These are phyloP conservation scores for Zaprionus camerounensis DNA, from an alignment of 1,140 invertebrate species.

Conservation along the genomic window DNA sequence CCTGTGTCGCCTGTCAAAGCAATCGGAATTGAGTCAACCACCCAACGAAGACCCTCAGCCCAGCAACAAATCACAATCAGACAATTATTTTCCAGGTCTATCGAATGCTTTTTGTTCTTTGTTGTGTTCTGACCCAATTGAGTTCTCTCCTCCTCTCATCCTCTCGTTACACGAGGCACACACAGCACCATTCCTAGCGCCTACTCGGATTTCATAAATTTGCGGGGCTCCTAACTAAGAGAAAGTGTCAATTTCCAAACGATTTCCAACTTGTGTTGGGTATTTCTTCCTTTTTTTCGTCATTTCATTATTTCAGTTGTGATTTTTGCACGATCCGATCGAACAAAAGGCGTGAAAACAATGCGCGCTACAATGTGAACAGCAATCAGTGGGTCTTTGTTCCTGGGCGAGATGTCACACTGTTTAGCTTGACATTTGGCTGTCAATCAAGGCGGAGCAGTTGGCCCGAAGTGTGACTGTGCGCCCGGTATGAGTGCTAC, in stretches of 20 bases:
- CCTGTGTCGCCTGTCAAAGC: slow-evolving; percentile 74
- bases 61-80: slow-evolving; percentile 55
- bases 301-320: slow-evolving; percentile 13
- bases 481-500: slow-evolving; percentile 64
- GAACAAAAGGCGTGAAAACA: slow-evolving; percentile 75
- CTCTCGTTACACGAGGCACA: slow-evolving; percentile 10
- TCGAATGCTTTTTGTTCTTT: slow-evolving; percentile 23
- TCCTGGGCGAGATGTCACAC: slow-evolving; percentile 64
- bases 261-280: slow-evolving; percentile 68
- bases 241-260: slow-evolving; percentile 78
- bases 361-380: slow-evolving; percentile 71
- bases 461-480: slow-evolving; percentile 62
- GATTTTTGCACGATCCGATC: slow-evolving; percentile 14
- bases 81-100: slow-evolving; percentile 51
- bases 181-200: slow-evolving; percentile 17
- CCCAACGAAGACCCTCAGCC: slow-evolving; percentile 19
- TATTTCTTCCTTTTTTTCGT: slow-evolving; percentile 45
- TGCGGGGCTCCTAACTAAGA: slow-evolving; percentile 23
- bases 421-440: slow-evolving; percentile 81
- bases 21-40: slow-evolving; percentile 36
- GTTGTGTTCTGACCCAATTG: slow-evolving; percentile 39
- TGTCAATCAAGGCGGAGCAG: slow-evolving; percentile 63
- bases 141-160: slow-evolving; percentile 4
- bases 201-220: slow-evolving; percentile 58
- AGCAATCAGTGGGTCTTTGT: slow-evolving; percentile 76